Evolutionary conservation across 2,797 vertebrate genomes (phyloP), one percentile per base, ranked within the genome.

Genomic region (Karalla daura): DNA sequence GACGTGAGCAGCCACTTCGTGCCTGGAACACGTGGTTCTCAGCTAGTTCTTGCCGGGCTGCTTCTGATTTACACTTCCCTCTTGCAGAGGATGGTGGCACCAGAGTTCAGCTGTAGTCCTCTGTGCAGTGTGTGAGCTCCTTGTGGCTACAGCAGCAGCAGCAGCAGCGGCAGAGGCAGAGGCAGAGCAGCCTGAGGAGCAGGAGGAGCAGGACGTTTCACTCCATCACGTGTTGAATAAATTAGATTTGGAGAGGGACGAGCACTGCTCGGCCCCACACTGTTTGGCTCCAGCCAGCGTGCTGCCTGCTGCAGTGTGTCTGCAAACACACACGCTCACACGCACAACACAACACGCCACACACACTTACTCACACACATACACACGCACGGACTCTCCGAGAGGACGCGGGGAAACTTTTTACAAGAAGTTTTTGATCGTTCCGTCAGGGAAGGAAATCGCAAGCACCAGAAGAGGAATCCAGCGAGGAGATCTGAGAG

Each of bases 71-170:
- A 73, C 84, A 93, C 61, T 94, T 90, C 91, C 87, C 25, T 69
- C 59, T 61, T 28, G 44, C 54, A 70, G 24, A 91, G 91, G 84
- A 89, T 85, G 93, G 92, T 89, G 93, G 93, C 93, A 93, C 91
- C 91, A 93, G 80, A 93, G 92, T 85, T 90, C 90, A 89, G 82
- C 63, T 81, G 49, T 67, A 78, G 77, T 39, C 51, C 50, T 82
- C 56, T 45, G 56, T 47, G 74, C 83, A 64, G 70, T 56, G 50
- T 44, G 62, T 58, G 69, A n/a, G 54, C 81, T 86, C 75, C 52
- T 59, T 44, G 66, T 74, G 50, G 76, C 63, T 45, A 62, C 74
- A 32, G 20, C 55, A 36, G 80, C 55, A 45, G 77, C 59, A 63
- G 7, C 7, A 30, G 52, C 45, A 46, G 33, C 54, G 55, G 54